Conservation (phyloP, 2,888 invertebrate species). For the Drosophila affinis region DNA sequence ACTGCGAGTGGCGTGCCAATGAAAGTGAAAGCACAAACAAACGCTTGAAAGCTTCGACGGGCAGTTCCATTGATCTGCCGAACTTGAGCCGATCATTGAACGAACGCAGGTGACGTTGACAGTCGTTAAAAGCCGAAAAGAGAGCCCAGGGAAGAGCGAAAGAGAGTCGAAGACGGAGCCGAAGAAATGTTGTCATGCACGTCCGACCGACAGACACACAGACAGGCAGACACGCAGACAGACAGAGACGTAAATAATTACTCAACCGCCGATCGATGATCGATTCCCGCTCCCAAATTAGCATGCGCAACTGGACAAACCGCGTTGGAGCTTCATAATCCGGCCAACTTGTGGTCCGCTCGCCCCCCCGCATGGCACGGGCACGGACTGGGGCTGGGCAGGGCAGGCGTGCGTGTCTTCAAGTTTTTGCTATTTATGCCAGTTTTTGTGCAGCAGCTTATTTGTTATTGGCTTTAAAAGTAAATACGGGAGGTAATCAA, state of each 20-base stretch:
- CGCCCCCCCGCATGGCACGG: slow-evolving; percentile 18
- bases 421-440: slow-evolving; percentile 46
- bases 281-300: slow-evolving; percentile 62
- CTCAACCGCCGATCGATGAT: slow-evolving; percentile 54
- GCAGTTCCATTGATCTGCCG: slow-evolving; percentile 64
- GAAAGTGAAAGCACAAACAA: slow-evolving; percentile 71
- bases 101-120: slow-evolving; percentile 55
- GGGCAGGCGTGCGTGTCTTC: slow-evolving; percentile 58
- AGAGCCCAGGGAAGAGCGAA: slow-evolving; percentile 19
- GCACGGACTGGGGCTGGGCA: slow-evolving; percentile 7
- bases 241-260: slow-evolving; percentile 66
- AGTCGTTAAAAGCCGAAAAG: slow-evolving; percentile 19
- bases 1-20: slow-evolving; percentile 30
- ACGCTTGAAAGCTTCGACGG: slow-evolving; percentile 49
- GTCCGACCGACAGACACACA: slow-evolving; percentile 45
- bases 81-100: slow-evolving; percentile 57
- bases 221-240: slow-evolving; percentile 14
- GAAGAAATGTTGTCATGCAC: slow-evolving; percentile 54
- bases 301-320: slow-evolving; percentile 55
- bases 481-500: slow-evolving; percentile 62
- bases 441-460: slow-evolving; percentile 23
- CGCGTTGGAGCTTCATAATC: slow-evolving; percentile 28
- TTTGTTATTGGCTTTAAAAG: slow-evolving; percentile 55
- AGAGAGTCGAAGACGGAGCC: slow-evolving; percentile 20
- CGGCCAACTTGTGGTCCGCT: slow-evolving; percentile 4